These are phyloP conservation scores for Polypterus bichir DNA, from an alignment of 2,113 vertebrate genomes.

Conservation along the genomic window DNA sequence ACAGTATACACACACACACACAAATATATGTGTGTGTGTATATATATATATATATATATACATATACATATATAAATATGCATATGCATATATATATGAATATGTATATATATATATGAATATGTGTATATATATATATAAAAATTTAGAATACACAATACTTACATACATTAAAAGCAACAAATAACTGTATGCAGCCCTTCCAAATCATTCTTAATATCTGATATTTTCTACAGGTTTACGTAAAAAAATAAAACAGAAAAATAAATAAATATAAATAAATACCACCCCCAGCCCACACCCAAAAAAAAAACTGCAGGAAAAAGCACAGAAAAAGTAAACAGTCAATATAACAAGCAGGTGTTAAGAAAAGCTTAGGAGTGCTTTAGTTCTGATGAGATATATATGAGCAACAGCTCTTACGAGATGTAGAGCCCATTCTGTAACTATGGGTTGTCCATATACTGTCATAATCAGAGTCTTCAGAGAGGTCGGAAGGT, in stretches of 20 bases:
- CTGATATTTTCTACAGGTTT: neutral
- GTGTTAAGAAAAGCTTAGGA: conserved; percentile 68
- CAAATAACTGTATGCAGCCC: no score
- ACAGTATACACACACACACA: no score
- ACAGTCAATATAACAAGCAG: conserved; percentile 70
- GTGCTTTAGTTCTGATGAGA: conserved; percentile 96
- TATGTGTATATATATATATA: no score
- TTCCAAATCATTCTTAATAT: neutral
- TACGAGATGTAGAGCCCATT: conserved; percentile 92
- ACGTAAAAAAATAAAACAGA: neutral
- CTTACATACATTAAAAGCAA: no score
- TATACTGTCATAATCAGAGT: conserved; percentile 99
- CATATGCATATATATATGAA: no score
- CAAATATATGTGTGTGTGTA: no score
- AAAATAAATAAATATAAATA: conserved; percentile 24
- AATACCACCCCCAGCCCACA: no score
- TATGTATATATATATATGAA: no score
- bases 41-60: no score
- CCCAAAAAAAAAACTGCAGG: conserved; percentile 43
- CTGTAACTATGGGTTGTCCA: conserved; percentile 99
- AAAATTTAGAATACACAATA: no score
- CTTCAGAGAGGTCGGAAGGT: conserved; percentile 93
- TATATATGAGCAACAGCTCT: conserved; percentile 97
- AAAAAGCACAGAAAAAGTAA: conserved; percentile 72
- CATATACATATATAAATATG: no score